A percentile compares a stretch with the other conserved stretches of the same genome.
These are phyloP conservation scores for Myodes glareolus DNA, from an alignment of 2,113 vertebrate genomes.

Conservation along the genomic window DNA sequence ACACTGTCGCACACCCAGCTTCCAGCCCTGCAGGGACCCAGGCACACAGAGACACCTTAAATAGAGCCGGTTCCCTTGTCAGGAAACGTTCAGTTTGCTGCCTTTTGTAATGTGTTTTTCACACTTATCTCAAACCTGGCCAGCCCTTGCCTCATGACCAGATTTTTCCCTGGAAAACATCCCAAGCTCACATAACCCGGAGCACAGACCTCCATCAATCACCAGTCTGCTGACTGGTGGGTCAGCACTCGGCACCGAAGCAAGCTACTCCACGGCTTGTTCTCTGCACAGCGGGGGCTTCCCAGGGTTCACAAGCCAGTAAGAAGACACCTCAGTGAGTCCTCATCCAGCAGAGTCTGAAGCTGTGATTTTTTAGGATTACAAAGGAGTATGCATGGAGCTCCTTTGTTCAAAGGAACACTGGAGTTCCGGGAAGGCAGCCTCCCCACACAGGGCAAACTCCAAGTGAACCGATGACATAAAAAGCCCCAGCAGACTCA, in stretches of 20 bases:
- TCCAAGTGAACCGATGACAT: background rate
- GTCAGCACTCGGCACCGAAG: constrained; percentile 10
- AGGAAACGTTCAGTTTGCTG: constrained; percentile 59
- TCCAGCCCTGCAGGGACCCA: background rate
- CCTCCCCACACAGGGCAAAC: background rate
- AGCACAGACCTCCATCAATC: constrained; percentile 64
- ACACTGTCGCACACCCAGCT: background rate
- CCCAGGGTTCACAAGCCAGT: background rate
- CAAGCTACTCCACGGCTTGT: constrained; percentile 24
- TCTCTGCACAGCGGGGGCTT: background rate
- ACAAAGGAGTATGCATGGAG: background rate
- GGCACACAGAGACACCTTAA: background rate
- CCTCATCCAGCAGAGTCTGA: background rate
- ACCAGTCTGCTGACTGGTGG: constrained; percentile 32
- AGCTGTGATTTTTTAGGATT: background rate
- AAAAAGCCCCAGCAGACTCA: background rate
- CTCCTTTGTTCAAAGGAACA: background rate
- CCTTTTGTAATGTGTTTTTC: constrained; percentile 75
- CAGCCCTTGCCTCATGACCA: constrained; percentile 68
- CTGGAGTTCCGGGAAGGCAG: background rate
- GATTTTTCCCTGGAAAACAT: constrained; percentile 77
- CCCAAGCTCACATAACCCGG: constrained; percentile 63
- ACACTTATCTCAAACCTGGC: constrained; percentile 79
- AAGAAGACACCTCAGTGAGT: background rate
- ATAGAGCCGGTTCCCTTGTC: constrained; percentile 57